Evolutionary conservation across 2,888 invertebrate species (phyloP), one percentile per base, ranked within the genome.

Genomic region (Lasius fuliginosus): DNA sequence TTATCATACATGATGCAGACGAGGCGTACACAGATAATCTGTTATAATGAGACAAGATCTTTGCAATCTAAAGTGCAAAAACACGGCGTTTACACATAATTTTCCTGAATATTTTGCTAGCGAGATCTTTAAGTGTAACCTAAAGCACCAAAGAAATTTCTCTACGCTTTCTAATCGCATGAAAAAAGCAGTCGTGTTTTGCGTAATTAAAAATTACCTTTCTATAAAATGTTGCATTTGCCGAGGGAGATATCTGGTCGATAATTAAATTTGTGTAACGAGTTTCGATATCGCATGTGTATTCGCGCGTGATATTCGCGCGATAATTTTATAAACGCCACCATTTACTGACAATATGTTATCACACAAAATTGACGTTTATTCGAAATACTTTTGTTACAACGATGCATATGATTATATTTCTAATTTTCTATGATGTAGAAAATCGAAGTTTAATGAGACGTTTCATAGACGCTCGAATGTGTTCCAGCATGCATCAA

Each of bases 151-250:
- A 18, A 18, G 46, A 68, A 60, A 23, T 69, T 71, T 81, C 46
- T 60, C 60, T 36, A 36, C 79, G 60, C 71, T 81, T 81, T 81
- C 79, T 81, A 81, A 81, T 71, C 30, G 49, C 9, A 12, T 1
- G 36, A 3, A 79, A 69, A 58, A 58, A 18, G 36, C 36, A 49
- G 12, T 27, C 36, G 36, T 40, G 60, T 49, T 69, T 81, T 27
- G 60, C 27, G 62, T 81, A 49, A 81, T 71, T 79, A 69, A 79
- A 69, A 69, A 36, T 69, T 62, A 81, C 18, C 27, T 62, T 71
- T 69, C 15, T 15, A 69, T 18, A n/a, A 60, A 33, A 15, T 36
- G 23, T 23, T 56, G 36, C 18, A 11, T 30, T 49, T 23, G 46
- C 46, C 33, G 42, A 68, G 27, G 58, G 56, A 33, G 9, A 23